Evolutionary conservation across 2,113 vertebrate species (phyloP).

Genomic region (Pungitius pungitius): DNA sequence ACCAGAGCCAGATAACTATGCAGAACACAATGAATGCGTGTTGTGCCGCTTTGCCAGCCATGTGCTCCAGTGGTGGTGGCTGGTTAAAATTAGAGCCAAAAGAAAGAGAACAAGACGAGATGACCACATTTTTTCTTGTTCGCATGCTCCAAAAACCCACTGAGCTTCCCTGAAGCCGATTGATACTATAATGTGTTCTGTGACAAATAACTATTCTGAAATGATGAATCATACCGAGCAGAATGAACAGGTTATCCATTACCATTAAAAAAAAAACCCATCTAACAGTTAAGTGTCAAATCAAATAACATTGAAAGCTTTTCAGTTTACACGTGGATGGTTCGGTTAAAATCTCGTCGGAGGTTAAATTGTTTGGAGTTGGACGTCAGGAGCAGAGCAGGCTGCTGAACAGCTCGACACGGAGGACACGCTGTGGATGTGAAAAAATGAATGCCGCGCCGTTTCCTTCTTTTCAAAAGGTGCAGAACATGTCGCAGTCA

Average conservation of each 20-base stretch:
- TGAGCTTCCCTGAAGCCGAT: constrained; percentile 39
- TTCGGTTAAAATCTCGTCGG: constrained; percentile 39
- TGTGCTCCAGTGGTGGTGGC: constrained; percentile 42
- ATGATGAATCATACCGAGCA: neutral
- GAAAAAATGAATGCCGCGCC: constrained; percentile 63
- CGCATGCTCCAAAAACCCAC: constrained; percentile 36
- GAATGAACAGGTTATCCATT: neutral
- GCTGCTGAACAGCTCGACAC: constrained; percentile 44
- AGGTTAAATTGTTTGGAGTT: constrained; percentile 59
- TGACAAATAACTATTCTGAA: neutral
- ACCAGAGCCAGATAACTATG: constrained; percentile 43
- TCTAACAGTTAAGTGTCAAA: neutral
- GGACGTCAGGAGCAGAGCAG: constrained; percentile 40
- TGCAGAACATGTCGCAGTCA: constrained; percentile 99
- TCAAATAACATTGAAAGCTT: neutral
- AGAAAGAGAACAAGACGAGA: constrained; percentile 27
- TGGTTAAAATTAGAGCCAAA: constrained; percentile 36
- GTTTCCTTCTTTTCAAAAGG: constrained; percentile 81
- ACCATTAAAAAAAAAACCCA: neutral
- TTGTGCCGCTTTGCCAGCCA: constrained; percentile 43
- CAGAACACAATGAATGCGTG: constrained; percentile 49
- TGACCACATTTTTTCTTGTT: constrained; percentile 18
- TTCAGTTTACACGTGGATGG: constrained; percentile 15
- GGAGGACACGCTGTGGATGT: constrained; percentile 53
- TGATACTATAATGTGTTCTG: constrained; percentile 6